Conservation (phyloP, 2,797 vertebrate genomes). For the Danio tinwini region DNA sequence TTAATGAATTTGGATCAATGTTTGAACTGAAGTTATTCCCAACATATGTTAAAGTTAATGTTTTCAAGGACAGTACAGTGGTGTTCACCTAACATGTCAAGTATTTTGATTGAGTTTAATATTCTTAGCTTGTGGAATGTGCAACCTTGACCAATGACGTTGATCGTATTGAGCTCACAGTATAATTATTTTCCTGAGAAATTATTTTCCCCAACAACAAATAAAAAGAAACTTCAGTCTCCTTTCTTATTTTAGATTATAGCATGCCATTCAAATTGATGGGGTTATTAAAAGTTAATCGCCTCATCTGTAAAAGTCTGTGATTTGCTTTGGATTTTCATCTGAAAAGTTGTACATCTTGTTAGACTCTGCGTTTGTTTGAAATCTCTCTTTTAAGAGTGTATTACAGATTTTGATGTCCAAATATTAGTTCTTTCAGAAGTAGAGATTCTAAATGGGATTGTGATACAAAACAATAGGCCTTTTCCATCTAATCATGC, state of each 20-base stretch:
- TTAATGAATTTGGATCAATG: not conserved
- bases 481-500: not conserved
- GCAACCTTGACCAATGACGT: not conserved
- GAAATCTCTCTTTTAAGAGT: not conserved
- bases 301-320: conserved; percentile 30
- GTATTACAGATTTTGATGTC: not conserved
- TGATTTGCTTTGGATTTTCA: conserved; percentile 13
- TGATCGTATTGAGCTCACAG: not conserved
- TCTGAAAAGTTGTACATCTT: not conserved
- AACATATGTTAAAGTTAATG: not conserved
- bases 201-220: conserved; percentile 4
- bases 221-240: not conserved
- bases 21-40: not conserved
- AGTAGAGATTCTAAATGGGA: not conserved
- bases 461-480: not conserved
- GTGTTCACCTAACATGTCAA: not conserved
- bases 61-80: not conserved
- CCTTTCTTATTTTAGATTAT: conserved; percentile 7
- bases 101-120: not conserved
- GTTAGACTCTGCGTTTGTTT: not conserved
- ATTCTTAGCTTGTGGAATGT: not conserved
- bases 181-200: not conserved
- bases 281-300: conserved; percentile 39
- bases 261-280: conserved; percentile 31
- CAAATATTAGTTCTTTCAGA: not conserved